Evolutionary conservation across 2,888 invertebrate species (phyloP), one percentile per base, ranked within the genome.

Genomic region (Labia minor): DNA sequence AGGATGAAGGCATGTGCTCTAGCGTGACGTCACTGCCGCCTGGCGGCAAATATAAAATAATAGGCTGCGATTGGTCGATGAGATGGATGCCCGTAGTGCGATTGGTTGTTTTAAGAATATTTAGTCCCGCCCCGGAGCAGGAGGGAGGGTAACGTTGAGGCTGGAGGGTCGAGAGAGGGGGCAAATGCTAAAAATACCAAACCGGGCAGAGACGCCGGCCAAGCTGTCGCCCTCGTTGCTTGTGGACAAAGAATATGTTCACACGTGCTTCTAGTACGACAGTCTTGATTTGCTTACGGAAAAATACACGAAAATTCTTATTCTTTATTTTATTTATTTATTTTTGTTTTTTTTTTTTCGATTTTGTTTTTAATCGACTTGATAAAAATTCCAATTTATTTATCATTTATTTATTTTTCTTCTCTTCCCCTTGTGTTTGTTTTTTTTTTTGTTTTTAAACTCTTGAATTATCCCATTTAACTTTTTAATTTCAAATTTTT

Each of bases 1-100:
- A 64, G 68, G 69, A 67, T 67, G 65, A 69, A 67, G 70, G 71
- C 71, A 71, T 71, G 71, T 71, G 71, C 71, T 70, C 70, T 65
- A 26, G 63, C 67, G 61, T 68, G 68, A 69, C 69, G 69, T 70
- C 70, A 69, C 65, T 63, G 66, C 62, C 63, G 64, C 68, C 66
- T 67, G 67, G 67, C 69, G 68, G 33, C 33, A 33, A 33, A 33
- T 33, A 33, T 11, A 33, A 33, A 33, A 33, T 33, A 33, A 33
- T 11, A 11, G 6, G 33, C 11, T 33, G 33, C 11, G 33, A 33
- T 33, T 33, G 33, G 33, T 6, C 33, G 33, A 11, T 11, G n/a
- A 8, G 33, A 11, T 33, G 33, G 6, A 6, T 6, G 33, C 33
- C 11, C 11, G 33, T 11, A 33, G 6, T 6, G 6, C 11, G 6